phyloP scores from a whole-genome alignment of 2,888 invertebrate species.

The Desoria tigrina region DNA sequence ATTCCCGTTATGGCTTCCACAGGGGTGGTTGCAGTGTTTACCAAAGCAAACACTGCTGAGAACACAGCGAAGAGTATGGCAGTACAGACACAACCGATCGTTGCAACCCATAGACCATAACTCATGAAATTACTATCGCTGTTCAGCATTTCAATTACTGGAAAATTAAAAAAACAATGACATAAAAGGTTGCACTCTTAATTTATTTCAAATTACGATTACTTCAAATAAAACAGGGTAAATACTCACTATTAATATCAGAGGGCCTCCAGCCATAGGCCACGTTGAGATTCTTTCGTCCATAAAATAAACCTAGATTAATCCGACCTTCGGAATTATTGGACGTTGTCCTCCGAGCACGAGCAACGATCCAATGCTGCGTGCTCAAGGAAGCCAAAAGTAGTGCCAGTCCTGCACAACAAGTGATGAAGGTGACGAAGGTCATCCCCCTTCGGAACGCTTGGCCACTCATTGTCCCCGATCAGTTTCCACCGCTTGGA shows the following conservation, averaged over 20 bases:
- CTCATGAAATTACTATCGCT: constrained; percentile 67
- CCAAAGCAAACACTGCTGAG: constrained; percentile 71
- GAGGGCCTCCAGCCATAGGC: constrained; percentile 77
- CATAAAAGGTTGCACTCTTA: too few species aligned
- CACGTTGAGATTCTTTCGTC: constrained; percentile 76
- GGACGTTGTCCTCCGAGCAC: constrained; percentile 68
- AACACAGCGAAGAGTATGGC: constrained; percentile 67
- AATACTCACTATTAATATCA: constrained; percentile 69
- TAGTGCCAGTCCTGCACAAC: constrained; percentile 74
- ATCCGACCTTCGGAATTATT: constrained; percentile 72
- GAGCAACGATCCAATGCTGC: constrained; percentile 78
- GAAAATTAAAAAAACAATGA: constrained; percentile 54
- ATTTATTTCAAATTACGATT: too few species aligned
- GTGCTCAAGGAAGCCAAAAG: constrained; percentile 80
- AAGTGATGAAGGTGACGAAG: constrained; percentile 77
- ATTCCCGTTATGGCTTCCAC: constrained; percentile 68
- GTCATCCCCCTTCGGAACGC: constrained; percentile 73
- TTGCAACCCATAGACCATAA: constrained; percentile 75
- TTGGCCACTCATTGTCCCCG: constrained; percentile 48
- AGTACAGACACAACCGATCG: constrained; percentile 68
- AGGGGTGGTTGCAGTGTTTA: constrained; percentile 76
- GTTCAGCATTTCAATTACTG: constrained; percentile 67
- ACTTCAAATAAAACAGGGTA: too few species aligned
- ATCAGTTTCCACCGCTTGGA: too few species aligned
- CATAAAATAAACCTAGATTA: constrained; percentile 83